These are phyloP conservation scores for Imbricaverruca yamaguchii DNA, from an alignment of 2,888 invertebrate species.

Conservation along the genomic window DNA sequence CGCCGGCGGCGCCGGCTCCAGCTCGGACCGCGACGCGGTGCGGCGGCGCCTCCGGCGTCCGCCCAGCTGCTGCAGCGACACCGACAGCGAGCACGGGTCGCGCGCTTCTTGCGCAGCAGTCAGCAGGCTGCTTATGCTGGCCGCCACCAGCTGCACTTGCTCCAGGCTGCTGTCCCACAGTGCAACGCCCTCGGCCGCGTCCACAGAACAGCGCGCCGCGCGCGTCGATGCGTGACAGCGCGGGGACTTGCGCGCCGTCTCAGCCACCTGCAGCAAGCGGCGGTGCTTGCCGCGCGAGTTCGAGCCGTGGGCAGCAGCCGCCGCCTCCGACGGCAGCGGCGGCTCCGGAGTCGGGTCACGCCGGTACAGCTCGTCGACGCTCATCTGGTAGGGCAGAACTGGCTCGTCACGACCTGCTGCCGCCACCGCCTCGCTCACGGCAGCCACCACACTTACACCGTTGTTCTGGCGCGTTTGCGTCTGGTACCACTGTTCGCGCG, in stretches of 20 bases:
- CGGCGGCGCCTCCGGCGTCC: neutral
- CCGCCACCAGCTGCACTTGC: slow-evolving; percentile 19
- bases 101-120: slow-evolving; percentile 4
- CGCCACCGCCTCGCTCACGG: neutral
- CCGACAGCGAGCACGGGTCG: neutral
- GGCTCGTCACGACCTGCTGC: neutral
- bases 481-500: neutral
- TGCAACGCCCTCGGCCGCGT: slow-evolving; percentile 12
- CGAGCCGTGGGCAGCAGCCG: too few species aligned
- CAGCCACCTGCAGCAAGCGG: neutral
- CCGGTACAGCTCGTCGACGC: neutral
- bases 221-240: slow-evolving; percentile 14
- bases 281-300: neutral
- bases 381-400: neutral
- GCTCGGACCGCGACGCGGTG: neutral
- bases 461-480: neutral
- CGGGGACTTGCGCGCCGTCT: slow-evolving; percentile 12
- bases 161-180: slow-evolving; percentile 18
- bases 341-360: too few species aligned
- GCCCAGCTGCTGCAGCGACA: neutral
- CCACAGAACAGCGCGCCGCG: neutral
- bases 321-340: neutral
- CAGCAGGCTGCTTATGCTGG: slow-evolving; percentile 17
- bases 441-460: neutral
- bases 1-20: neutral